Conservation (phyloP, 2,113 vertebrate genomes). For the Gila orcuttii region DNA sequence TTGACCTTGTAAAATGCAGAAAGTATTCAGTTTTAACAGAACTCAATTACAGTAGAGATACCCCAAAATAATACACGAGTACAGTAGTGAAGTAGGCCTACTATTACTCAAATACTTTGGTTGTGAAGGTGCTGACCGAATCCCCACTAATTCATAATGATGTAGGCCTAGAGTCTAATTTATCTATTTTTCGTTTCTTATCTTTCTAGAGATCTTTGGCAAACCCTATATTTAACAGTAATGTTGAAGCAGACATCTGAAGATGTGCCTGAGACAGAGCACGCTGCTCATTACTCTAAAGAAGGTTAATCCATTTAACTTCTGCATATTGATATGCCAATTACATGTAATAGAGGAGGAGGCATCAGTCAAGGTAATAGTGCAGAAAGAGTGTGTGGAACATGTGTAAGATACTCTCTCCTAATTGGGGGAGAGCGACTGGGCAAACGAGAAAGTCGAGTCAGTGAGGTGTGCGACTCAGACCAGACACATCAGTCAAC, state of each 20-base stretch:
- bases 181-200: background rate
- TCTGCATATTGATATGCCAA: constrained; percentile 99
- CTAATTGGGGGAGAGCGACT: constrained; percentile 95
- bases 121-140: no score
- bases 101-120: no score
- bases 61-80: no score
- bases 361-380: constrained; percentile 99
- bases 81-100: no score
- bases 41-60: no score
- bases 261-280: constrained; percentile 74
- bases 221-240: background rate
- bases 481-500: constrained; percentile 89
- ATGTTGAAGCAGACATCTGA: background rate
- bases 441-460: constrained; percentile 57
- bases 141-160: no score
- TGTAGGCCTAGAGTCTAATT: no score
- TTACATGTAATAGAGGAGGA: constrained; percentile 96
- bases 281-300: constrained; percentile 97
- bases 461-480: constrained; percentile 94
- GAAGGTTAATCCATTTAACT: constrained; percentile 99
- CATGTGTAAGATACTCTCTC: constrained; percentile 90
- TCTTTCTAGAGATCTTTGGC: background rate
- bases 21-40: no score
- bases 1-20: no score
- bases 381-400: constrained; percentile 95